Conservation (phyloP, 1,140 invertebrate species). For the Holotrichia oblita region DNA sequence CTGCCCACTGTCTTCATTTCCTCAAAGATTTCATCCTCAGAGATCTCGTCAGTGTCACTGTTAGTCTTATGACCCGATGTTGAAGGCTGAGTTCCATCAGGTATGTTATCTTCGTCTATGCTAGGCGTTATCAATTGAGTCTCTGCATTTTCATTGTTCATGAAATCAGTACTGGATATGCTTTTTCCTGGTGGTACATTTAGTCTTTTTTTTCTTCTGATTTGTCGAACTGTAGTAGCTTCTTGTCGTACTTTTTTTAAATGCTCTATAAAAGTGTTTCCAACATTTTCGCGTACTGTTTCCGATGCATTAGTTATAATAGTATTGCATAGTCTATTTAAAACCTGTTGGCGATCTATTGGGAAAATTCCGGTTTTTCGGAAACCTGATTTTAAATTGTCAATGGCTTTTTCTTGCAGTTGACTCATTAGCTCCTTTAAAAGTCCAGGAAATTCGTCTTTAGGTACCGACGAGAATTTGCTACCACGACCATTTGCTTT, state of each 20-base stretch:
- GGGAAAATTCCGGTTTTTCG: slow-evolving; percentile 22
- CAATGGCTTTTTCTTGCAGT: background rate
- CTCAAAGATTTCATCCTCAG: too few species aligned
- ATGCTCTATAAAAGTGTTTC: slow-evolving; percentile 18
- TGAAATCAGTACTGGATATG: background rate
- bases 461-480: background rate
- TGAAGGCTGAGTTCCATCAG: too few species aligned
- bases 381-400: slow-evolving; percentile 25
- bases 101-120: too few species aligned
- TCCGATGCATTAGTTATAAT: background rate
- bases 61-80: too few species aligned
- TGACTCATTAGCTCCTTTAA: slow-evolving; percentile 5
- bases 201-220: slow-evolving; percentile 21
- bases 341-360: slow-evolving; percentile 22
- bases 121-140: too few species aligned
- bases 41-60: too few species aligned
- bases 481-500: slow-evolving; percentile 45
- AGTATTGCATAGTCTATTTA: slow-evolving; percentile 16
- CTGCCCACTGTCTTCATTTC: too few species aligned
- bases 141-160: too few species aligned
- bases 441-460: slow-evolving; percentile 37
- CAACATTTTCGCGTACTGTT: background rate
- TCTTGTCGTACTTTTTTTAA: slow-evolving; percentile 6
- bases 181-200: slow-evolving; percentile 5
- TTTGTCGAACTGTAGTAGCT: background rate